Evolutionary conservation across 1,140 invertebrate species (phyloP).

Genomic region (Helicoverpa zea): DNA sequence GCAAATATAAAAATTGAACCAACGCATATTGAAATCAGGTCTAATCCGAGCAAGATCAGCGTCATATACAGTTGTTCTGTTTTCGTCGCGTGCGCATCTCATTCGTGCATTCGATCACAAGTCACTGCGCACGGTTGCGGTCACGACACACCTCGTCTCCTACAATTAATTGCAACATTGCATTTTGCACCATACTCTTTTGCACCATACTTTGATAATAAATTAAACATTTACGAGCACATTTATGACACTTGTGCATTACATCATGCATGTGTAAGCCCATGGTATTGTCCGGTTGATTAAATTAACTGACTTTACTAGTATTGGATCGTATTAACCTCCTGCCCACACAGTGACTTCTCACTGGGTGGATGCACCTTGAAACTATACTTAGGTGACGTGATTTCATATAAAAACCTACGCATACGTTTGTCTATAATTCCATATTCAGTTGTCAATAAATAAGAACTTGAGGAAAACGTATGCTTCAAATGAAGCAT

Average conservation of each 20-base stretch:
- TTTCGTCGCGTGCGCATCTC: too few relatives aligned
- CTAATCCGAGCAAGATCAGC: too few relatives aligned
- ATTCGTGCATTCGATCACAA: not conserved
- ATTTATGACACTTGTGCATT: not conserved
- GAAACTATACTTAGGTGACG: slow-evolving; percentile 22
- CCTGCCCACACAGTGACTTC: slow-evolving; percentile 39
- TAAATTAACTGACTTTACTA: slow-evolving; percentile 50
- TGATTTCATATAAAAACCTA: slow-evolving; percentile 35
- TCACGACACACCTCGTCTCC: not conserved
- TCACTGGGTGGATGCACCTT: slow-evolving; percentile 39
- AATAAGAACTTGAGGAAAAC: slow-evolving; percentile 18
- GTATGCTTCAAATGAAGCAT: not conserved
- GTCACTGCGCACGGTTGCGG: not conserved
- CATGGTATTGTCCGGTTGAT: slow-evolving; percentile 37
- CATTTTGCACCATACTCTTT: not conserved
- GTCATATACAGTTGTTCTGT: too few relatives aligned
- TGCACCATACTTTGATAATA: not conserved
- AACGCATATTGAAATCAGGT: too few relatives aligned
- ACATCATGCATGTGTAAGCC: not conserved
- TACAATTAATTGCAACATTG: not conserved
- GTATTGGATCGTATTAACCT: slow-evolving; percentile 53
- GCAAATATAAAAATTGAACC: too few relatives aligned
- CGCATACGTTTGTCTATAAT: slow-evolving; percentile 10
- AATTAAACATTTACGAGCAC: not conserved
- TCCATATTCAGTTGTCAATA: slow-evolving; percentile 17